phyloP scores from a whole-genome alignment of 2,113 vertebrate species.

The Alligator sinensis region DNA sequence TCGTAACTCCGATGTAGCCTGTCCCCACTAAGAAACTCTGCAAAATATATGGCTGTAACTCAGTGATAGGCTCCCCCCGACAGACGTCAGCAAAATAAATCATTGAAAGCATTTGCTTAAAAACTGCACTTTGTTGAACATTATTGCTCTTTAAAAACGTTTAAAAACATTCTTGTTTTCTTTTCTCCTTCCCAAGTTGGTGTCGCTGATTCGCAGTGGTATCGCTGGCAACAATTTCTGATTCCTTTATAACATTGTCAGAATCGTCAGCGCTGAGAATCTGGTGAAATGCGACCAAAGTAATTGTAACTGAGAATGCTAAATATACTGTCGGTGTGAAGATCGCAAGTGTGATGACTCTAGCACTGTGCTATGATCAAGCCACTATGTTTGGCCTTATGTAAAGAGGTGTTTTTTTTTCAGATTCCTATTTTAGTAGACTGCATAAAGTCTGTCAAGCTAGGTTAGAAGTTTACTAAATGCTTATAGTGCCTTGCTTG shows the following conservation, averaged over 20 bases:
- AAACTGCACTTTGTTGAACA: neutral
- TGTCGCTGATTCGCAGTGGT: neutral
- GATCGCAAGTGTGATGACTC: constrained; percentile 45
- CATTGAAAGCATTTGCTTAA: neutral
- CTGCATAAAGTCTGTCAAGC: constrained; percentile 26
- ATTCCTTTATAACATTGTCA: constrained; percentile 4
- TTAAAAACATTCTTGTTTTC: neutral
- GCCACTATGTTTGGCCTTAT: constrained; percentile 45
- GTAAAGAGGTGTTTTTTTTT: constrained; percentile 53
- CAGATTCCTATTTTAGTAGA: constrained; percentile 30
- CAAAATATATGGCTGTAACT: neutral
- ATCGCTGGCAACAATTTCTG: neutral
- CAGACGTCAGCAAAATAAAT: neutral
- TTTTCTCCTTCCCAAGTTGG: neutral
- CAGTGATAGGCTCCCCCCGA: neutral
- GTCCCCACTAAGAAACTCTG: fast-evolving
- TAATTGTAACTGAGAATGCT: constrained; percentile 59
- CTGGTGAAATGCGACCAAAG: constrained; percentile 58
- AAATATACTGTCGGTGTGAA: constrained; percentile 43
- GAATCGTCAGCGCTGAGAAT: constrained; percentile 42
- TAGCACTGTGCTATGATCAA: constrained; percentile 57
- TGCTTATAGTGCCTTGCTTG: constrained; percentile 53
- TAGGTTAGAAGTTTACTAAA: neutral
- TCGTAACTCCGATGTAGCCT: neutral
- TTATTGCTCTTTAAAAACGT: neutral